Conservation (phyloP, 2,797 vertebrate genomes). For the Florisuga fusca region DNA sequence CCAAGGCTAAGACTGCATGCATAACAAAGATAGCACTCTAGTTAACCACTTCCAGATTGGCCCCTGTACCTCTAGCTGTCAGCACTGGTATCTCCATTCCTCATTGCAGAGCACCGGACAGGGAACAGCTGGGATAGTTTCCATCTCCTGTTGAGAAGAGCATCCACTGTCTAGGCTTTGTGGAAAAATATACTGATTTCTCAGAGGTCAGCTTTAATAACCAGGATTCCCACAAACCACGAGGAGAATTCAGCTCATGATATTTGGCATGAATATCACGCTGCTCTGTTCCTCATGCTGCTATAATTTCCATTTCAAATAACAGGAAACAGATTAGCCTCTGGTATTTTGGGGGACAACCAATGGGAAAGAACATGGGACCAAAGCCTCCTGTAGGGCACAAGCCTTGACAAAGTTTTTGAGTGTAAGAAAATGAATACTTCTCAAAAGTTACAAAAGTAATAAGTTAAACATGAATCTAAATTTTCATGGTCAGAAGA, state of each 20-base stretch:
- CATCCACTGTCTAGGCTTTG: not conserved
- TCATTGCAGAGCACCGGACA: not conserved
- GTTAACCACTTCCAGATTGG: not conserved
- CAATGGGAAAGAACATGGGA: not conserved
- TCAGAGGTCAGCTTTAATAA: constrained; percentile 47
- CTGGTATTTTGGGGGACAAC: constrained; percentile 48
- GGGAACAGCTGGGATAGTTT: constrained; percentile 12
- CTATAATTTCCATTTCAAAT: constrained; percentile 70
- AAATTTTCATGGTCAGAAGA: not conserved
- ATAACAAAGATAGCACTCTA: not conserved
- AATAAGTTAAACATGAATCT: constrained; percentile 12
- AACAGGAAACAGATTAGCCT: constrained; percentile 56
- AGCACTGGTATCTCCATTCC: not conserved
- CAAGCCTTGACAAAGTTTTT: not conserved
- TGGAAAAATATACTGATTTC: constrained; percentile 43
- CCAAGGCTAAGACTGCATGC: not conserved
- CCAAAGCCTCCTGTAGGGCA: not conserved
- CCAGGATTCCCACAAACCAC: constrained; percentile 46
- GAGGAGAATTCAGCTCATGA: constrained; percentile 37
- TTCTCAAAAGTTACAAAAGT: not conserved
- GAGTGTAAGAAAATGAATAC: not conserved
- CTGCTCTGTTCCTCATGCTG: constrained; percentile 55
- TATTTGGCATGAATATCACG: constrained; percentile 58
- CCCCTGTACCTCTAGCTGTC: not conserved
- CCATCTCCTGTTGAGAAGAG: not conserved